Percentiles rank a stretch among this genome's conserved stretches.
These are phyloP conservation scores for Paedocypris sp. DNA, from an alignment of 2,113 vertebrate species.

Conservation along the genomic window DNA sequence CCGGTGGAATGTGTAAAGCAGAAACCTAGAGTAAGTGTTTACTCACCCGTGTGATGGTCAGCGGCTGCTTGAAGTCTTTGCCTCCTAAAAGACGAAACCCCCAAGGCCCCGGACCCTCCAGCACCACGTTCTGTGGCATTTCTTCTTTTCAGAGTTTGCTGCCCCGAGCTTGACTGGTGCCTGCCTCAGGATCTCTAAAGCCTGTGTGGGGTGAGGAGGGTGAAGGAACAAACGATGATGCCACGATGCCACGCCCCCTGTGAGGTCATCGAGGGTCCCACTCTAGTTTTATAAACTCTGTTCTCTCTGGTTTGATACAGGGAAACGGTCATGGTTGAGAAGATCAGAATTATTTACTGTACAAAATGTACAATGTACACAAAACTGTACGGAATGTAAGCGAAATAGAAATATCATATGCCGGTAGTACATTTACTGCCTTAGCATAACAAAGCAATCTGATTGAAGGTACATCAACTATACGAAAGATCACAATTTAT, in stretches of 20 bases:
- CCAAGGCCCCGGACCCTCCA: conserved; percentile 89
- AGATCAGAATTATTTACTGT: no score
- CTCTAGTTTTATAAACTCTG: no score
- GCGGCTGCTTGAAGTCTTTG: conserved; percentile 90
- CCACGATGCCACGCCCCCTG: conserved; percentile 42
- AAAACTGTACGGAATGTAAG: no score
- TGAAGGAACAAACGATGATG: conserved; percentile 29
- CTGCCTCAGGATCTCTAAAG: conserved; percentile 29
- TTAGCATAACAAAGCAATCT: no score
- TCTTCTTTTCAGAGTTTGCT: conserved; percentile 3
- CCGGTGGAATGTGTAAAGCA: conserved; percentile 17
- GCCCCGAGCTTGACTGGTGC: not conserved
- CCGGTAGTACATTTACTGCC: no score
- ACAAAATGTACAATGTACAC: no score
- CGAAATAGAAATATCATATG: no score
- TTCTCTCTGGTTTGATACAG: not conserved
- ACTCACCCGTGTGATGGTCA: conserved; percentile 92
- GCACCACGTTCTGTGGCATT: conserved; percentile 82
- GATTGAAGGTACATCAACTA: no score
- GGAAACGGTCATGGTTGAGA: not conserved
- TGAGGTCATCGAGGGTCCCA: conserved; percentile 49
- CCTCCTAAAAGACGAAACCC: conserved; percentile 89
- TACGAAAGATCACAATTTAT: no score
- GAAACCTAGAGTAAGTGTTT: not conserved
- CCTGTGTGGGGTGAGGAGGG: conserved; percentile 20